These are phyloP conservation scores for Dryobota labecula DNA, from an alignment of 2,888 invertebrate genomes.

Conservation along the genomic window DNA sequence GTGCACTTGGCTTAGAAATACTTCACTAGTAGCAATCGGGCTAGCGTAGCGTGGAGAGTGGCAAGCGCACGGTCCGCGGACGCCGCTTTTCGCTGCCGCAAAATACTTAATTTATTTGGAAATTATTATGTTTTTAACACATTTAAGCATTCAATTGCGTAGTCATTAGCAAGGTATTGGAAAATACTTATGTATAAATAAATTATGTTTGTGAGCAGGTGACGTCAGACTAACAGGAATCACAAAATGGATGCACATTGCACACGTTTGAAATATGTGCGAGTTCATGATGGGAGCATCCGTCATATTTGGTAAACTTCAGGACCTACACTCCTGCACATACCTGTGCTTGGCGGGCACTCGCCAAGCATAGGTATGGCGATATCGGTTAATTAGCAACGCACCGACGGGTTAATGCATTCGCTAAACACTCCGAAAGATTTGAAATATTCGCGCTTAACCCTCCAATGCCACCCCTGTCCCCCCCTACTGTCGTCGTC, in stretches of 20 bases:
- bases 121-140: neutral
- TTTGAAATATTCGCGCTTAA: slow-evolving; percentile 63
- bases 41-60: neutral
- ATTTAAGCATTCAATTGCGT: neutral
- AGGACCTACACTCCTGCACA: neutral
- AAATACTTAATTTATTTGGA: slow-evolving; percentile 13
- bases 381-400: slow-evolving; percentile 28
- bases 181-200: neutral
- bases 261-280: neutral
- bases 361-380: too few relatives aligned
- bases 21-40: slow-evolving; percentile 10
- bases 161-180: neutral
- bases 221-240: neutral
- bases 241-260: too few relatives aligned
- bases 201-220: neutral
- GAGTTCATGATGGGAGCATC: neutral
- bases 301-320: neutral
- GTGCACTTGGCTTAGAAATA: slow-evolving; percentile 43
- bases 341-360: neutral
- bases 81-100: neutral
- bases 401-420: slow-evolving; percentile 54
- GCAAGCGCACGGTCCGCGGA: too few relatives aligned
- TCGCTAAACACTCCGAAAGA: slow-evolving; percentile 63
- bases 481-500: slow-evolving; percentile 40
- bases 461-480: slow-evolving; percentile 23